phyloP scores from a whole-genome alignment of 2,797 vertebrate genomes.

The Mus caroli region DNA sequence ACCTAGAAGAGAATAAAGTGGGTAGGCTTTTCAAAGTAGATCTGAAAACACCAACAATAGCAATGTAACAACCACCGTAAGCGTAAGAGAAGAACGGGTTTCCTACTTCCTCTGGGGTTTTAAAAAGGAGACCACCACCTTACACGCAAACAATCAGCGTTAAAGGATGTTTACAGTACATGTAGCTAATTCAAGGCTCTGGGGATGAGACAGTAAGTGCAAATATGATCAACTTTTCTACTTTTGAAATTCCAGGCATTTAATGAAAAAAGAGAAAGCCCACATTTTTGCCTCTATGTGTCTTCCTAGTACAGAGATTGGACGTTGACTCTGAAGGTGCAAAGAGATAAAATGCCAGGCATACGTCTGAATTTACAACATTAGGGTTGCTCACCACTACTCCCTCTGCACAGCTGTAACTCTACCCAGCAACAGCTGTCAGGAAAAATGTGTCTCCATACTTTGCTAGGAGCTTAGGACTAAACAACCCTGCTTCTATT shows the following conservation, averaged over 20 bases:
- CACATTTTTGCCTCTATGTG: conserved; percentile 38
- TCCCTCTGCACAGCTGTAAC: neutral
- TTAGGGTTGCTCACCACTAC: neutral
- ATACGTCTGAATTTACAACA: neutral
- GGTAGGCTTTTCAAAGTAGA: conserved; percentile 53
- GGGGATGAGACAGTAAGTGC: neutral
- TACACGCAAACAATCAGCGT: neutral
- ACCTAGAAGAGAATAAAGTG: conserved; percentile 83
- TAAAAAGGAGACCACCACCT: neutral
- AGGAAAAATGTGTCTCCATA: conserved; percentile 2
- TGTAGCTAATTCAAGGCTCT: neutral
- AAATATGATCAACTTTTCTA: conserved; percentile 51
- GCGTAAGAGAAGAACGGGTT: neutral
- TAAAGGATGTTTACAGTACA: neutral
- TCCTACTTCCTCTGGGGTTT: conserved; percentile 32
- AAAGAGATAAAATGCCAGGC: neutral
- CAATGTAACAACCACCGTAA: neutral
- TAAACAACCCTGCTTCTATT: conserved; percentile 30
- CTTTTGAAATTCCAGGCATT: conserved; percentile 58
- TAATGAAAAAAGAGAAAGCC: neutral
- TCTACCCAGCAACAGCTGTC: neutral
- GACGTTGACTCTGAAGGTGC: neutral
- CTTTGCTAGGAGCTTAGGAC: neutral
- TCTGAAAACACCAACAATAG: neutral
- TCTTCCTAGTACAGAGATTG: neutral